These are phyloP conservation scores for Acromyrmex charruanus DNA, from an alignment of 1,140 invertebrate species.

Conservation along the genomic window DNA sequence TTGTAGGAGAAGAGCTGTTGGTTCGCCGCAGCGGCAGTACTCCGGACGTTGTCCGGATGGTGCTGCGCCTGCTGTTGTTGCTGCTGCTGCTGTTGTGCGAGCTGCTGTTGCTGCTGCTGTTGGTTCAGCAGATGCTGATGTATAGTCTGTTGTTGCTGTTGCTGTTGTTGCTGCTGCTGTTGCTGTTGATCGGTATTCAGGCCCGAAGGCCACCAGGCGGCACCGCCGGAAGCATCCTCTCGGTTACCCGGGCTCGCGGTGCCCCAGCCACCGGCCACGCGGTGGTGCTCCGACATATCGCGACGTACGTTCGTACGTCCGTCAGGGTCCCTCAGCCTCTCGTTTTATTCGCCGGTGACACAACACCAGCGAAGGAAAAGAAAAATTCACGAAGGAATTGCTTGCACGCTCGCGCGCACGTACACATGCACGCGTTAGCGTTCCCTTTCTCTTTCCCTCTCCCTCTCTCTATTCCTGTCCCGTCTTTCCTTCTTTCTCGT, in stretches of 20 bases:
- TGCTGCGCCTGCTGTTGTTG: slow-evolving; percentile 56
- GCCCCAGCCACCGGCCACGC: slow-evolving; percentile 86
- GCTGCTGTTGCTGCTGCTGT: too few relatives aligned
- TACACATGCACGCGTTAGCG: slow-evolving; percentile 69
- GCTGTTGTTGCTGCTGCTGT: slow-evolving; percentile 71
- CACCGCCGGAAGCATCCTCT: slow-evolving; percentile 86
- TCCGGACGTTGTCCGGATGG: too few relatives aligned
- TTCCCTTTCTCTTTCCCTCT: slow-evolving; percentile 65
- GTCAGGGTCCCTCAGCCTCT: slow-evolving; percentile 69
- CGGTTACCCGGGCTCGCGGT: slow-evolving; percentile 85
- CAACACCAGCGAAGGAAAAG: slow-evolving; percentile 69
- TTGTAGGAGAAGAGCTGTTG: too few relatives aligned
- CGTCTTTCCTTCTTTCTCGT: slow-evolving; percentile 2
- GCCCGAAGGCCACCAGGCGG: slow-evolving; percentile 85
- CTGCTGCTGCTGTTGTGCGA: slow-evolving; percentile 74
- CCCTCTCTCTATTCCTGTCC: too few relatives aligned
- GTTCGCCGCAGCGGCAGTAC: too few relatives aligned
- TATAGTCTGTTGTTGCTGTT: slow-evolving; percentile 34
- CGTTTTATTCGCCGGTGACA: slow-evolving; percentile 67
- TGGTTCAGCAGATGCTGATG: too few relatives aligned
- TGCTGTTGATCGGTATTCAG: slow-evolving; percentile 80
- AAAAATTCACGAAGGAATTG: slow-evolving; percentile 71
- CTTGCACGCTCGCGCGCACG: slow-evolving; percentile 55
- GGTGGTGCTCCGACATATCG: slow-evolving; percentile 86
- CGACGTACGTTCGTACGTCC: slow-evolving; percentile 70